Evolutionary conservation across 2,888 invertebrate species (phyloP).

Genomic region (Polydrusus tereticollis): DNA sequence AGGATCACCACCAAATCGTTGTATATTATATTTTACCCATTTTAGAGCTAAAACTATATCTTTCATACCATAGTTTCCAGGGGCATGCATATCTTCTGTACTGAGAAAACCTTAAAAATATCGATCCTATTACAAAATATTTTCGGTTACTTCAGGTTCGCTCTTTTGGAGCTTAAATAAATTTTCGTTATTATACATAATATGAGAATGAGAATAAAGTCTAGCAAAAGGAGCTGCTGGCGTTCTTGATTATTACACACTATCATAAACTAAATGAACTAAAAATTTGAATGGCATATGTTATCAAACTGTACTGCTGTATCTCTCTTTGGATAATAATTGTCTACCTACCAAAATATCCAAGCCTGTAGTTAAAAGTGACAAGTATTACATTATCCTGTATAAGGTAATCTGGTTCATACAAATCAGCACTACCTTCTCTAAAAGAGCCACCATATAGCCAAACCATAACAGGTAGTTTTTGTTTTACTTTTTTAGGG

Average conservation of each 20-base stretch:
- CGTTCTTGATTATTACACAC: no score
- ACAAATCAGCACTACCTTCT: conserved; percentile 60
- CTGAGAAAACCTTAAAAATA: conserved; percentile 39
- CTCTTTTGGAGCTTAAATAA: no score
- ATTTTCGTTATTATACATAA: no score
- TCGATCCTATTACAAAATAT: background rate
- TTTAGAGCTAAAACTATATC: conserved; percentile 41
- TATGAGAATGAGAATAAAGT: no score
- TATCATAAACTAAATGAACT: no score
- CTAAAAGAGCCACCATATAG: conserved; percentile 60
- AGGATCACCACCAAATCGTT: conserved; percentile 40
- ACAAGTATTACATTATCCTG: conserved; percentile 56
- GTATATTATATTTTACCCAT: conserved; percentile 44
- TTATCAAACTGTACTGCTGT: no score
- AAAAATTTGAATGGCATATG: no score
- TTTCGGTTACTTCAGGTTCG: no score
- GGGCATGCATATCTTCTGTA: conserved; percentile 33
- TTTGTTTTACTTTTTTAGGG: background rate
- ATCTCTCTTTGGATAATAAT: no score
- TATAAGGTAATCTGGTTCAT: conserved; percentile 58
- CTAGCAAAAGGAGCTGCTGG: no score
- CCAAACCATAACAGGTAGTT: conserved; percentile 61
- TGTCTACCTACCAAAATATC: conserved; percentile 56
- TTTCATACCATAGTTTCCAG: conserved; percentile 48
- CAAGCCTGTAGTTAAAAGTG: conserved; percentile 58